A percentile compares a stretch with the other conserved stretches of the same genome.
phyloP scores from a whole-genome alignment of 2,797 vertebrate genomes.

The Nyctalus aviator region DNA sequence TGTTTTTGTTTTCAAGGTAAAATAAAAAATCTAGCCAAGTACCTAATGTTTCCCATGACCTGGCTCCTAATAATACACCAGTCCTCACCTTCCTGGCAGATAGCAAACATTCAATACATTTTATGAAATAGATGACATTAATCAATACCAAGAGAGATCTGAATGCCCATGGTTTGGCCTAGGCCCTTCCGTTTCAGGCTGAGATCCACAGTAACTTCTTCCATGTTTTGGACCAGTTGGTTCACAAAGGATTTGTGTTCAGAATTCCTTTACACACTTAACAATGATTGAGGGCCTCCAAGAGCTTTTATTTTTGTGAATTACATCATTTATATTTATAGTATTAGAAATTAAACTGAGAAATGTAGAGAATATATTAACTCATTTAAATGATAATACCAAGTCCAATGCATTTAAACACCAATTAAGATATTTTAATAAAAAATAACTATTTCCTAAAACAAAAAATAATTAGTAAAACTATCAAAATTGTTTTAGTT shows the following conservation, averaged over 20 bases:
- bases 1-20: not conserved
- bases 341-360: not conserved
- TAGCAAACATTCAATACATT: not conserved
- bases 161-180: not conserved
- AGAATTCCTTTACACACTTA: not conserved
- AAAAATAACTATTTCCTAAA: constrained; percentile 10
- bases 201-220: not conserved
- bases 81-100: not conserved
- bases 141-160: not conserved
- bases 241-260: not conserved
- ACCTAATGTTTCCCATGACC: not conserved
- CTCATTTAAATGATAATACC: not conserved
- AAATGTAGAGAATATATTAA: constrained; percentile 14
- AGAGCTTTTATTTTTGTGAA: not conserved
- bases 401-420: not conserved
- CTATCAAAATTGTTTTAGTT: not conserved
- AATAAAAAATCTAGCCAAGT: not conserved
- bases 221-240: not conserved
- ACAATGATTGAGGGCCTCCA: not conserved
- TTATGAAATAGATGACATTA: not conserved
- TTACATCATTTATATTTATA: not conserved
- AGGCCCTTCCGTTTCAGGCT: not conserved
- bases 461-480: not conserved
- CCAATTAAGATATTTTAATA: not conserved
- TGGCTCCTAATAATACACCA: not conserved